Conservation (phyloP, 1,140 invertebrate species). For the Subanguina moxae region DNA sequence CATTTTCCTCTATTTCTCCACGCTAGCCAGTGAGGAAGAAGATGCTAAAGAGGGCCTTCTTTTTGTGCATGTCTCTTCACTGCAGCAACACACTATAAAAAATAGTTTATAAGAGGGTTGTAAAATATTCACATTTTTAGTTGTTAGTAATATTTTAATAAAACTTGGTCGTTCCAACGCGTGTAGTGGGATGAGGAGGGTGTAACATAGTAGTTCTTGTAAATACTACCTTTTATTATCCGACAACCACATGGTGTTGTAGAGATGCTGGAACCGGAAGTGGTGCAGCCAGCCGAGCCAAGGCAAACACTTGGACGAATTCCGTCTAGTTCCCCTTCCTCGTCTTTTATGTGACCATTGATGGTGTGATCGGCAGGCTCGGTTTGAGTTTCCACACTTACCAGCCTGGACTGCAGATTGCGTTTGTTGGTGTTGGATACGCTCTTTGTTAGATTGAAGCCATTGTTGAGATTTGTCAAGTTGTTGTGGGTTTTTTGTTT, state of each 20-base stretch:
- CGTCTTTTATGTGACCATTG: not conserved
- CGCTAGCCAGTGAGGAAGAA: not conserved
- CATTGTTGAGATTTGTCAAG: not conserved
- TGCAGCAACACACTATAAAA: conserved; percentile 1
- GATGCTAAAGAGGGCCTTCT: not conserved
- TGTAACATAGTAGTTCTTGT: too few relatives aligned
- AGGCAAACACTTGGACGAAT: conserved; percentile 1
- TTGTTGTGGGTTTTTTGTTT: not conserved
- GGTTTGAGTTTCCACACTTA: not conserved
- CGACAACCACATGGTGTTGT: conserved; percentile 2
- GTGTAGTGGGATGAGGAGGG: too few relatives aligned
- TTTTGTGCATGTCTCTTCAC: not conserved
- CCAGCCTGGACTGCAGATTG: not conserved
- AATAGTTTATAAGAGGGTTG: too few relatives aligned
- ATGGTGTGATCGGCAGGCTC: not conserved
- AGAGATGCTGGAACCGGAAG: not conserved
- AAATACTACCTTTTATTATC: not conserved
- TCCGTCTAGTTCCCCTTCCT: not conserved
- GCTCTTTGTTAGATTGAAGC: not conserved
- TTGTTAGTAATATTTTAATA: too few relatives aligned
- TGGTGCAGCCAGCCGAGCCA: not conserved
- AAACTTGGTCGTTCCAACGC: too few relatives aligned
- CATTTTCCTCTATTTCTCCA: conserved; percentile 3
- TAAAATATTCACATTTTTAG: too few relatives aligned
- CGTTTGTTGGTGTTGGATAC: not conserved